Percentiles rank a stretch among this genome's conserved stretches.
Conservation (phyloP, 2,113 vertebrate species). For the Notarius lentiginosus region DNA sequence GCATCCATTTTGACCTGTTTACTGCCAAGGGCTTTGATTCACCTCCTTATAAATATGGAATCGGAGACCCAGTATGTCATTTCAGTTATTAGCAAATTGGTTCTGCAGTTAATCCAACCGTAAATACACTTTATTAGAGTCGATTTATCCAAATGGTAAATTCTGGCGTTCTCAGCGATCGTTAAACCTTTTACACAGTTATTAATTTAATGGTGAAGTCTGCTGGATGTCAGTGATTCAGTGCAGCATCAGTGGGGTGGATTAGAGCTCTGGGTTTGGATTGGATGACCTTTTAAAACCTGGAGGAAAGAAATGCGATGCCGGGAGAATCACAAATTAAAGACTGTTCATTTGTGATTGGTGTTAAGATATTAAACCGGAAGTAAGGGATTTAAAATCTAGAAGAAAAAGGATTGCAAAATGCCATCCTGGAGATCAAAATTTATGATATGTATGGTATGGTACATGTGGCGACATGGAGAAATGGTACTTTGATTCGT, state of each 20-base stretch:
- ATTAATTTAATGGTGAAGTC: slow-evolving; percentile 24
- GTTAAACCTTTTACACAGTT: slow-evolving; percentile 33
- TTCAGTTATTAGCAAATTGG: slow-evolving; percentile 20
- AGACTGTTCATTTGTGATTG: no score
- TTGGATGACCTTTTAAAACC: neutral
- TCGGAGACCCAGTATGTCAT: neutral
- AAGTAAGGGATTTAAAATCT: neutral
- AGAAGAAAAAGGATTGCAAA: no score
- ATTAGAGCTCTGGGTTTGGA: neutral
- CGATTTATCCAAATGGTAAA: slow-evolving; percentile 20
- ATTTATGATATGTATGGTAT: no score
- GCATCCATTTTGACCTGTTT: neutral
- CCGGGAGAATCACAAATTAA: neutral
- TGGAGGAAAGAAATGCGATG: neutral
- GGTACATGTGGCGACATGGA: no score
- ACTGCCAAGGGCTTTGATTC: neutral
- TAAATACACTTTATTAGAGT: slow-evolving; percentile 31
- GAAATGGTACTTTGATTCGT: no score
- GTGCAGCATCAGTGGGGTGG: neutral
- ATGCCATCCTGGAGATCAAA: no score
- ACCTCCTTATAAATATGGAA: slow-evolving; percentile 24
- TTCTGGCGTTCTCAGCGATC: slow-evolving; percentile 3
- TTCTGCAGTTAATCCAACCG: neutral
- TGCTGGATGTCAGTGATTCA: neutral
- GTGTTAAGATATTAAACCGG: neutral